phyloP scores from a whole-genome alignment of 2,797 vertebrate genomes.

The Muscicapa comitata region DNA sequence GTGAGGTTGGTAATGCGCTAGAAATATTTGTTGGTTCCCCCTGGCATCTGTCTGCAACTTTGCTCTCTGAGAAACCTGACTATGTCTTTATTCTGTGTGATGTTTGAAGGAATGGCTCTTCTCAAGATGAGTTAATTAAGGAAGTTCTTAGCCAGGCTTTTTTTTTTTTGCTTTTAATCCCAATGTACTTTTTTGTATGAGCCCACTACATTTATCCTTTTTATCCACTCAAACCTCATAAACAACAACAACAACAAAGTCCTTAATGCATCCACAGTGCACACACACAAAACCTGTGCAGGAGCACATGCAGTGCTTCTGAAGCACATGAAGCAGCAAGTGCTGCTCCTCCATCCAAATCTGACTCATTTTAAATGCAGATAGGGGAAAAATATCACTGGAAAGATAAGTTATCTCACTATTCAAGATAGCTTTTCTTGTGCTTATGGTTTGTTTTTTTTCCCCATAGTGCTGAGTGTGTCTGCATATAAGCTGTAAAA shows the following conservation, averaged over 20 bases:
- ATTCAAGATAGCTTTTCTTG: background rate
- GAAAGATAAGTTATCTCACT: background rate
- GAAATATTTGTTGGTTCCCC: slow-evolving; percentile 7
- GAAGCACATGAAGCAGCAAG: background rate
- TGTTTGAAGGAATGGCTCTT: background rate
- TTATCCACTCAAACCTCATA: background rate
- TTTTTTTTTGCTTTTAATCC: background rate
- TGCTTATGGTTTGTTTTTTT: background rate
- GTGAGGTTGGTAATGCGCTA: background rate
- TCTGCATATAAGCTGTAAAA: background rate
- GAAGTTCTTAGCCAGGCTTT: background rate
- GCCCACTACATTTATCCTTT: background rate
- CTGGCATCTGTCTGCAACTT: background rate
- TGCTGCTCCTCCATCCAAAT: background rate
- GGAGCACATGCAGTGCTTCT: rapidly evolving
- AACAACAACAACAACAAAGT: background rate
- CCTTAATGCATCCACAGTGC: background rate
- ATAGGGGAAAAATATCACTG: background rate
- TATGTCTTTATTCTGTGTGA: background rate
- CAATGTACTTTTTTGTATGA: background rate
- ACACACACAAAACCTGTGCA: background rate
- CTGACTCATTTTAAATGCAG: slow-evolving; percentile 19
- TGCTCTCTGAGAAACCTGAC: background rate
- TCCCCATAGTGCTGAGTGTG: background rate
- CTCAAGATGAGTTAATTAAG: slow-evolving; percentile 3